phyloP scores from a whole-genome alignment of 1,140 invertebrate species.

The Euwallacea fornicatus region DNA sequence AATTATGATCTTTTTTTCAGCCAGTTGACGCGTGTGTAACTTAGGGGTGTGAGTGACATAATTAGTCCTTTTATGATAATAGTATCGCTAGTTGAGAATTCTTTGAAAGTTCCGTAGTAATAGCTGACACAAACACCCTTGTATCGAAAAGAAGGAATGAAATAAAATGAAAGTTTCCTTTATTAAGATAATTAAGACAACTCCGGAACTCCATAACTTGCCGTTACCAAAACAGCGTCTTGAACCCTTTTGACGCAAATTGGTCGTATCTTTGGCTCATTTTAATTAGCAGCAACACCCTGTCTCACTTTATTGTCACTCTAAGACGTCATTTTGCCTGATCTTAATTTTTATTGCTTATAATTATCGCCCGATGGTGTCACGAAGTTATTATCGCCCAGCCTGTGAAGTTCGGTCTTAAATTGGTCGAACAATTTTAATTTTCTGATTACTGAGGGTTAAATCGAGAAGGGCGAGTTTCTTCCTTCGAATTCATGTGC shows the following conservation, averaged over 20 bases:
- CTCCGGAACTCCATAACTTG: slow-evolving; percentile 26
- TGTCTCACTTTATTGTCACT: slow-evolving; percentile 39
- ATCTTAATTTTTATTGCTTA: slow-evolving; percentile 40
- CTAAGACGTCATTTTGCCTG: slow-evolving; percentile 35
- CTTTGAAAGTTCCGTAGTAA: background rate
- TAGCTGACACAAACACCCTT: slow-evolving; percentile 3
- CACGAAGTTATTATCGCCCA: slow-evolving; percentile 33
- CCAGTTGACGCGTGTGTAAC: slow-evolving; percentile 14
- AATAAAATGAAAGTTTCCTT: slow-evolving; percentile 16
- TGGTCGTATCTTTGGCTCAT: slow-evolving; percentile 36
- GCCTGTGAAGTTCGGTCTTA: slow-evolving; percentile 22
- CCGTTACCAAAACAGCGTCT: slow-evolving; percentile 25
- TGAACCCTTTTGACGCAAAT: slow-evolving; percentile 37
- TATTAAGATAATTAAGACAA: slow-evolving; percentile 36
- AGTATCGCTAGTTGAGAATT: background rate
- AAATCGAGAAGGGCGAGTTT: no score
- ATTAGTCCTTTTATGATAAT: slow-evolving; percentile 1
- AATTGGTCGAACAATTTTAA: slow-evolving; percentile 33
- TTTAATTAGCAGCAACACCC: slow-evolving; percentile 38
- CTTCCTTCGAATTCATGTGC: background rate
- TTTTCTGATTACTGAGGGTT: slow-evolving; percentile 4
- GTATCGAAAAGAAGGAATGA: slow-evolving; percentile 21
- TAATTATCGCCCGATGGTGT: slow-evolving; percentile 39
- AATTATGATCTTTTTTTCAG: slow-evolving; percentile 33
- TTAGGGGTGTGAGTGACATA: slow-evolving; percentile 4